These are phyloP conservation scores for Turritopsis dohrnii DNA, from an alignment of 30 jellyfish, hydroid and myxozoan species.

Conservation along the genomic window DNA sequence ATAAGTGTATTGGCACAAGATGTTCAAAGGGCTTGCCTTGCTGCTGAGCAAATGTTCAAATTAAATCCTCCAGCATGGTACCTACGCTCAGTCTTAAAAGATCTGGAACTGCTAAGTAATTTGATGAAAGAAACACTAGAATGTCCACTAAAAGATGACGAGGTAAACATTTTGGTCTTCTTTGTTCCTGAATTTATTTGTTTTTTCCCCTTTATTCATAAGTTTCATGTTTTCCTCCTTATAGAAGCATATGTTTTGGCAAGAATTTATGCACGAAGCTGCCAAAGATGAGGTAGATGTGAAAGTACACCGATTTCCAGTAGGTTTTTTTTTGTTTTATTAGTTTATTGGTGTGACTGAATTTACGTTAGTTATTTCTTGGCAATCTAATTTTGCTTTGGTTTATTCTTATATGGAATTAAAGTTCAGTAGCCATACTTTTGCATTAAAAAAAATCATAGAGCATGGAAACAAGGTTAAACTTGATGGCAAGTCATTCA, in stretches of 20 bases:
- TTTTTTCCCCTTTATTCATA: background rate
- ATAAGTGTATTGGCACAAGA: constrained; percentile 82
- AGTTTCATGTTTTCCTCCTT: background rate
- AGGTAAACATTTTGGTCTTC: background rate
- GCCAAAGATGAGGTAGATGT: constrained; percentile 33
- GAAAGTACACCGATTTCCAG: constrained; percentile 73
- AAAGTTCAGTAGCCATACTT: too few species aligned
- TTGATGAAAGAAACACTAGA: background rate
- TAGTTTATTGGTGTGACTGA: background rate
- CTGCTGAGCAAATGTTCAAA: constrained; percentile 82
- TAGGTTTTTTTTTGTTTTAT: constrained; percentile 13
- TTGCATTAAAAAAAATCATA: too few species aligned
- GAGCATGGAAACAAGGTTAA: too few species aligned
- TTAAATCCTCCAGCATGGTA: constrained; percentile 94
- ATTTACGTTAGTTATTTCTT: too few species aligned
- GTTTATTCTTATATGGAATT: too few species aligned
- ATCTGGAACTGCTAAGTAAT: constrained; percentile 26
- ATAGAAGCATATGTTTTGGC: constrained; percentile 75
- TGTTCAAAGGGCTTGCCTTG: constrained; percentile 65
- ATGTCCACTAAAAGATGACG: background rate
- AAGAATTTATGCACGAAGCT: constrained; percentile 66
- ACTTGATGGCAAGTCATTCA: too few species aligned
- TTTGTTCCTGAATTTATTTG: background rate
- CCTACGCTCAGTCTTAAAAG: constrained; percentile 57
- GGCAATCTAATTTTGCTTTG: too few species aligned